phyloP scores from a whole-genome alignment of 2,888 invertebrate species.

The Noctua janthe region DNA sequence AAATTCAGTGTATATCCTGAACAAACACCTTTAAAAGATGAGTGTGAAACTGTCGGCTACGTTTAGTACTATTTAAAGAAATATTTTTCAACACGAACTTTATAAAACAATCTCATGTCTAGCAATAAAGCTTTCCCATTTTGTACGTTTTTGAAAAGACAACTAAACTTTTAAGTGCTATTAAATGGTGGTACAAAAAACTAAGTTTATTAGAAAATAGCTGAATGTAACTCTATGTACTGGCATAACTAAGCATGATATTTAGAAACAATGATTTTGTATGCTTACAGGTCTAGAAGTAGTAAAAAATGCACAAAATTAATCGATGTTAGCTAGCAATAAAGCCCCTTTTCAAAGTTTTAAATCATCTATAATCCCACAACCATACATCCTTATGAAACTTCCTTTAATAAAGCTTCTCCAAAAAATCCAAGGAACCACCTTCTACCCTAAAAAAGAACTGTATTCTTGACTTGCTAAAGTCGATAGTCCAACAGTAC shows the following conservation, averaged over 20 bases:
- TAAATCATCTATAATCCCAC: conserved; percentile 9
- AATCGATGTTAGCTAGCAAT: neutral
- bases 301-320: neutral
- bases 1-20: neutral
- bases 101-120: too few relatives aligned
- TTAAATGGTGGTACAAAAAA: too few relatives aligned
- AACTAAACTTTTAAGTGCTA: too few relatives aligned
- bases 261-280: neutral
- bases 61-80: too few relatives aligned
- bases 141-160: too few relatives aligned
- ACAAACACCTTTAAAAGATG: neutral
- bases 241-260: neutral
- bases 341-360: neutral
- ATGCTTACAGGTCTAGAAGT: neutral
- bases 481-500: neutral
- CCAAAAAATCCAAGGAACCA: neutral
- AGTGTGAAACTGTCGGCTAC: neutral
- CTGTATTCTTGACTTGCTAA: neutral
- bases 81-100: too few relatives aligned
- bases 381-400: conserved; percentile 16
- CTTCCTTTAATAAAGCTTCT: neutral
- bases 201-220: too few relatives aligned
- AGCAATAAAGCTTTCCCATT: too few relatives aligned
- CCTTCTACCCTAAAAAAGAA: neutral
- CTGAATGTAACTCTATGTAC: too few relatives aligned